These are phyloP conservation scores for Drosophila tani DNA, from an alignment of 1,140 invertebrate species.

Conservation along the genomic window DNA sequence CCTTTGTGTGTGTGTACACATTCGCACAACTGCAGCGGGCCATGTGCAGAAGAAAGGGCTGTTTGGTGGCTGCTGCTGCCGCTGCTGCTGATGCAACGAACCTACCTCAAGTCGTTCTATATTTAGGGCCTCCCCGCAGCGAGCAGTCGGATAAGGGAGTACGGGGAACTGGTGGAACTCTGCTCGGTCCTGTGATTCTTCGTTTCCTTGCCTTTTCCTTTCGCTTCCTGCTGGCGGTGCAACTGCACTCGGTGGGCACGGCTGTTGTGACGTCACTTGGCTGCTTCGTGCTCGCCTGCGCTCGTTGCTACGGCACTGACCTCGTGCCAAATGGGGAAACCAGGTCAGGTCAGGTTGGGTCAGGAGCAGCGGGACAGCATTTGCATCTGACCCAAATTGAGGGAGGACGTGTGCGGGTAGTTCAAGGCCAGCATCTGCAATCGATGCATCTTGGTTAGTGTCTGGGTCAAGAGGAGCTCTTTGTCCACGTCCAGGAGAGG, in stretches of 20 bases:
- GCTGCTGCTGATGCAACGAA: constrained; percentile 45
- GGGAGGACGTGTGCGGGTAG: constrained; percentile 20
- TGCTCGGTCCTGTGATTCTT: constrained; percentile 9
- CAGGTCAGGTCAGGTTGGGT: constrained; percentile 48
- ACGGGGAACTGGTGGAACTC: constrained; percentile 7
- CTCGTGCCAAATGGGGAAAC: constrained; percentile 49
- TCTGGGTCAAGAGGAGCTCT: constrained; percentile 32
- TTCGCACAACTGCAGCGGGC: constrained; percentile 15
- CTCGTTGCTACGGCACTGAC: constrained; percentile 39
- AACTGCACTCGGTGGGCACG: constrained; percentile 27
- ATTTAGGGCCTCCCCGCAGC: constrained; percentile 61
- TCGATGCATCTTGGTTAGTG: constrained; percentile 25
- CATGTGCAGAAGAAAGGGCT: constrained; percentile 57
- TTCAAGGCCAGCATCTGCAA: constrained; percentile 45
- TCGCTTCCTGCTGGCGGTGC: constrained; percentile 9
- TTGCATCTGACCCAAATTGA: constrained; percentile 49
- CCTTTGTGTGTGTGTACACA: constrained; percentile 17
- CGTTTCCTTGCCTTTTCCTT: neutral
- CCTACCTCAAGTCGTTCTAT: constrained; percentile 81
- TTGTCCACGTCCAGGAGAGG: constrained; percentile 4
- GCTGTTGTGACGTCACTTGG: constrained; percentile 29
- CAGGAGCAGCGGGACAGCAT: constrained; percentile 27
- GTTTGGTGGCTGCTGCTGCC: constrained; percentile 39
- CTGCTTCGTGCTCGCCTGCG: constrained; percentile 24
- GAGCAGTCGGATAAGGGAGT: constrained; percentile 21